phyloP scores from a whole-genome alignment of 2,888 invertebrate genomes.

The Mycalesis mineus region DNA sequence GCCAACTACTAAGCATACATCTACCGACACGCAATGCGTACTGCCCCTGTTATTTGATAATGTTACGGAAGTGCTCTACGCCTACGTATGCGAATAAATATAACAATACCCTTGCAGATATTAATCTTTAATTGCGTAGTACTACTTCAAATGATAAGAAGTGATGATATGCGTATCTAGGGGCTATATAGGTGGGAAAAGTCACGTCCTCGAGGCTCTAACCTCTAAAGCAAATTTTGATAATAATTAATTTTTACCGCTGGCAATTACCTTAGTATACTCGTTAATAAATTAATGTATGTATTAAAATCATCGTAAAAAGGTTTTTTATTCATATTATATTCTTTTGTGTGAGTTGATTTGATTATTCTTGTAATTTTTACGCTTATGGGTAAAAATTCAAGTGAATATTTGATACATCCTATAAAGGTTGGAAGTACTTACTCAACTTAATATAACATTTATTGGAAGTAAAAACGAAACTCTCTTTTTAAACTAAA shows the following conservation, averaged over 20 bases:
- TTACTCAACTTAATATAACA: no score
- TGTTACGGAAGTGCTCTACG: constrained; percentile 3
- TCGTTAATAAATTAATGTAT: no score
- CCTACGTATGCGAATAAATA: neutral
- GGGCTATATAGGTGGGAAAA: neutral
- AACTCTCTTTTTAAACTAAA: no score
- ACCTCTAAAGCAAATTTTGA: neutral
- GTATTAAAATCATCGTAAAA: neutral
- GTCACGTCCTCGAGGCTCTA: neutral
- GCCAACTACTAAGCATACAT: constrained; percentile 35
- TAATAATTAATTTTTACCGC: no score
- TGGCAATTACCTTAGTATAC: no score
- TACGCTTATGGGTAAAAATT: no score
- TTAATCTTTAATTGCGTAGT: constrained; percentile 4
- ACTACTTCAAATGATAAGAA: constrained; percentile 11
- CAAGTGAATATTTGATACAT: no score
- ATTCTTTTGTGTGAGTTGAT: no score
- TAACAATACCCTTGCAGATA: constrained; percentile 8
- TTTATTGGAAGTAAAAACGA: no score
- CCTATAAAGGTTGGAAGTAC: no score
- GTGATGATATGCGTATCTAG: constrained; percentile 1
- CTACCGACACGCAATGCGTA: constrained; percentile 34
- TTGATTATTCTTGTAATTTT: no score
- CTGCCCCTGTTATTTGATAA: constrained; percentile 17
- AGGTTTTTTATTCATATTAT: no score